Evolutionary conservation across 2,113 vertebrate genomes (phyloP), one percentile per base, ranked within the genome.

Genomic region (Perca schrenkii): DNA sequence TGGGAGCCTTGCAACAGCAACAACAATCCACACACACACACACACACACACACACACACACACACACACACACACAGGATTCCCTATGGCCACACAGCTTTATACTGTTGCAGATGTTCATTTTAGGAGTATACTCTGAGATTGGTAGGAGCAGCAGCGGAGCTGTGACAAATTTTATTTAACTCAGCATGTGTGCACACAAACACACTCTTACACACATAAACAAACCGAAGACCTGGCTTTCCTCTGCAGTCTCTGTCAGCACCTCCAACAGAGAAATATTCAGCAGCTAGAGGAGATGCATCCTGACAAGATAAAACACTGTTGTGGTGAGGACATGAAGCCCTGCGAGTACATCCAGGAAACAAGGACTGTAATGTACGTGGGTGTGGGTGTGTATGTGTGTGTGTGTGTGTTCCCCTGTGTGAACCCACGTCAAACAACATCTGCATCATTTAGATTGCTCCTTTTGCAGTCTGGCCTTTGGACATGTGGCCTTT

Each of bases 291-390:
- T 36, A 50, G 82, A 92, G 72, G 74, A 82, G 83, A 92, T 92
- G 74, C 71, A 76, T 65, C 71, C 72, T 92, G 91, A 90, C 91
- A 94, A 80, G 87, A 83, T 86, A 88, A 86, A 85, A 87, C 75
- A 74, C 70, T 84, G 83, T 66, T 85, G 84, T 87, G 79, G 79
- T 52, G 77, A 81, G 53, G 76, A 71, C 69, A 76, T 67, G 68
- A 81, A 81, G 76, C 80, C 63, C 80, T 84, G 68, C 1, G 36
- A 79, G 72, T 82, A 69, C 56, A 77, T 75, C 74, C 81, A 76
- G 76, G 81, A 76, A 81, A 87, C 3, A 2, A 70, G 49, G 47
- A 25, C 31, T 31, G 31, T 31, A 31, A 31, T 31, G 31, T 31
- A 31, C 3, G 31, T 80, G 11, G 36, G 52, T 40, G 57, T 61